Evolutionary conservation across 64 coral and sea anemone genomes (phyloP).

Genomic region (Pocillopora verrucosa): DNA sequence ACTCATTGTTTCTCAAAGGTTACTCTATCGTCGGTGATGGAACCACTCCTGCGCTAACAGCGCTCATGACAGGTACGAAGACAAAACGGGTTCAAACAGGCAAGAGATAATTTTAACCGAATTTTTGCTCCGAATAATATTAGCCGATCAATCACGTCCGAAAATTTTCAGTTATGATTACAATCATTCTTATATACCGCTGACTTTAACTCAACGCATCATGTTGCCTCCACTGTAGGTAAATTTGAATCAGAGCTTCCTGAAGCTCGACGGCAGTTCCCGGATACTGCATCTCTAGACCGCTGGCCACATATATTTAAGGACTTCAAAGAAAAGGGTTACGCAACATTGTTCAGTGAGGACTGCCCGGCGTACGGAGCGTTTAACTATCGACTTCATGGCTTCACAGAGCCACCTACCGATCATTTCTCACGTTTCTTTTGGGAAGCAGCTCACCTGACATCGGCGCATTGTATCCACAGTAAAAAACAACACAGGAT

Average conservation of each 20-base stretch:
- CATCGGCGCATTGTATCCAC: conserved; percentile 60
- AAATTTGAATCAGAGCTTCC: conserved; percentile 48
- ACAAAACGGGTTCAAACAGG: no score
- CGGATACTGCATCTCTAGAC: conserved; percentile 6
- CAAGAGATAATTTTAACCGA: no score
- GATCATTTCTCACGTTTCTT: conserved; percentile 92
- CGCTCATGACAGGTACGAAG: conserved; percentile 69
- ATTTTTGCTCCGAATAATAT: neutral
- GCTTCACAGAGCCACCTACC: conserved; percentile 83
- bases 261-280: neutral
- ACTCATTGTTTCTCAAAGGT: conserved; percentile 82
- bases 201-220: no score
- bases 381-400: conserved; percentile 88
- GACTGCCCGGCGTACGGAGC: conserved; percentile 63
- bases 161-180: no score
- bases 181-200: no score
- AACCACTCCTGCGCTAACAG: conserved; percentile 80
- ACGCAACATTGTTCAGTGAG: conserved; percentile 90
- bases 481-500: conserved; percentile 80
- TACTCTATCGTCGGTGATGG: conserved; percentile 88
- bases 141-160: neutral
- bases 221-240: neutral
- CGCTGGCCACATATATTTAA: conserved; percentile 72
- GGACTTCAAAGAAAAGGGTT: conserved; percentile 61
- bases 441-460: conserved; percentile 74